Evolutionary conservation across 2,888 invertebrate genomes (phyloP).

Genomic region (Chloroclystis v-ata): DNA sequence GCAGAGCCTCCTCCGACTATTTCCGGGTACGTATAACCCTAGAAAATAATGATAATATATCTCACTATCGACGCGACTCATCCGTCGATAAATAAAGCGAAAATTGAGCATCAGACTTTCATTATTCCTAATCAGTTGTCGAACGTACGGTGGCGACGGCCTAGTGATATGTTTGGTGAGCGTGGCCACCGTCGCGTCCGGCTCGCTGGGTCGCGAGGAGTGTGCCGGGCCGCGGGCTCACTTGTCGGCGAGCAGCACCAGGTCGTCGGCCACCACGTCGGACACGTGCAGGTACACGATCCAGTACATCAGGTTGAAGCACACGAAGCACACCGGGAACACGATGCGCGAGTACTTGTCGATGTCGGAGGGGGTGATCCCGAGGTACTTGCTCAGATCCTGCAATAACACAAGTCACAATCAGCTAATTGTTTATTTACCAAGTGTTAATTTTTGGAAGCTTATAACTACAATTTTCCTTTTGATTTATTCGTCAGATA

Average conservation of each 20-base stretch:
- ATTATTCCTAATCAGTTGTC: conserved; percentile 27
- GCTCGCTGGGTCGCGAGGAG: not conserved
- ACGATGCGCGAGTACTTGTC: conserved; percentile 98
- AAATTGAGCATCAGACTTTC: conserved; percentile 44
- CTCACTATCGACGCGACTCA: conserved; percentile 19
- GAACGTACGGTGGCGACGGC: not conserved
- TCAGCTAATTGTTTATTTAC: too few species aligned
- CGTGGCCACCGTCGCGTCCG: too few species aligned
- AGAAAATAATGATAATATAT: conserved; percentile 20
- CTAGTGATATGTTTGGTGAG: conserved; percentile 3
- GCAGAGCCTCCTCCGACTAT: conserved; percentile 8
- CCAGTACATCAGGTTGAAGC: conserved; percentile 98
- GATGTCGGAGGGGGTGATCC: conserved; percentile 95
- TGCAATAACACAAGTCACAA: conserved; percentile 34
- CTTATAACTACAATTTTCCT: too few species aligned
- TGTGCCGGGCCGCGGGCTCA: conserved; percentile 21
- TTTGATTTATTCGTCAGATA: too few species aligned
- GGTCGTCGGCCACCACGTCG: conserved; percentile 93
- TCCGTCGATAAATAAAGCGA: conserved; percentile 29
- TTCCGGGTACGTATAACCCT: conserved; percentile 15
- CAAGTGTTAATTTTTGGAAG: too few species aligned
- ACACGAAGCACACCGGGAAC: conserved; percentile 97
- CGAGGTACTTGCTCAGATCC: conserved; percentile 91
- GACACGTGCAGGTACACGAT: conserved; percentile 96
- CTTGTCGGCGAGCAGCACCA: conserved; percentile 83